Base-by-base conservation (phyloP, 2,797 vertebrate species). In the Trachurus trachurus region DNA sequence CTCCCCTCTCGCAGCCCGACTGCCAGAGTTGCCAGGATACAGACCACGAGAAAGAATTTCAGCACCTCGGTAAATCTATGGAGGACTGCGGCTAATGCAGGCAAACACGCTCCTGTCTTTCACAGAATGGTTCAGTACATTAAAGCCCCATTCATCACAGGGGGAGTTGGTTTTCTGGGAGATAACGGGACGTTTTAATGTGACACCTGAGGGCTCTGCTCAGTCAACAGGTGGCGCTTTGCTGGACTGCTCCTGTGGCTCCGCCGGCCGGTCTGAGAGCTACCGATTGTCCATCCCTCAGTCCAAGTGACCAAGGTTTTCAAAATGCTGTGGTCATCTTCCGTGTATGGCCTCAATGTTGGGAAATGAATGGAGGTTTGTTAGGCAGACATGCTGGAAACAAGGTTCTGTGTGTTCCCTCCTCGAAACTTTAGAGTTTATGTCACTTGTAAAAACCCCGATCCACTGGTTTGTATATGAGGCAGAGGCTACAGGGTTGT, bases 21-120 rank as follows among this genome's bases (percentile, higher is more conserved):
- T 1, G 37, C n/a, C n/a, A n/a, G n/a, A 71, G 93, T 94, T 93
- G 87, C 93, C 86, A 83, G 86, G 92, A 91, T 89, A 89, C 91
- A 71, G 81, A 86, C 86, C 86, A 81, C 50, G 54, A 88, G 81
- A 87, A 90, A 88, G 92, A 94, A 93, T 94, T 90, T 88, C 54
- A 83, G 87, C 85, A 88, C 84, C 78, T 85, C 82, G 61, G 82
- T 92, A 90, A 92, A 91, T 89, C 89, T 86, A 52, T 69, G 67
- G 73, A 78, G 76, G 86, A 76, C 80, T 89, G 62, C 21, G 56
- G 81, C 86, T 61, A 85, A 91, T 71, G 80, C 69, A 71, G 80
- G 75, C 90, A 91, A 90, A 90, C 74, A 75, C 56, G 42, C 68
- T 79, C 81, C 42, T 79, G 65, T 84, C 85, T 87, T 59, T 57